phyloP scores from a whole-genome alignment of 2,113 vertebrate species.

The Entelurus aequoreus region DNA sequence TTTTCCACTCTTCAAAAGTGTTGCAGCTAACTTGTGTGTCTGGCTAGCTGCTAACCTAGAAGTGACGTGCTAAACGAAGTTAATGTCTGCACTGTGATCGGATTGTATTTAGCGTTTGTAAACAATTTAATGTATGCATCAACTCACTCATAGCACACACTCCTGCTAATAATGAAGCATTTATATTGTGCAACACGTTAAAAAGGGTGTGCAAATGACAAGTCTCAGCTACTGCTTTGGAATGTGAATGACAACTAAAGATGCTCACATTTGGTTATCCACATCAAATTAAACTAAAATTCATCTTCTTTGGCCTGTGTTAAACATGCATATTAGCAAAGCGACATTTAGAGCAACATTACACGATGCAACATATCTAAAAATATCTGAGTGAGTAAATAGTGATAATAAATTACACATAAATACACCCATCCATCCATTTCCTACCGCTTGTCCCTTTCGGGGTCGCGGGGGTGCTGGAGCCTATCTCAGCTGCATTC shows the following conservation, averaged over 20 bases:
- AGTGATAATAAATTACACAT: no score
- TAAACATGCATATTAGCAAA: no score
- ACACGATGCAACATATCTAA: no score
- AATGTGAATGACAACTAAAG: background rate
- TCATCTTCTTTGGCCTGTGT: no score
- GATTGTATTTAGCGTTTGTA: background rate
- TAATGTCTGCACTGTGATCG: background rate
- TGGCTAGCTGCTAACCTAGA: constrained; percentile 1
- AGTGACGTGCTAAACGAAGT: background rate
- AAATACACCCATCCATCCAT: no score
- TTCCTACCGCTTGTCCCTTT: no score
- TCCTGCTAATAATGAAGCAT: background rate
- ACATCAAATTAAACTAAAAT: background rate
- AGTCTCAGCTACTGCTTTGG: background rate
- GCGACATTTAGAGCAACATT: background rate
- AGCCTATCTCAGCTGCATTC: no score
- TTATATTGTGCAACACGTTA: background rate
- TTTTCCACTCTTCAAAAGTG: background rate
- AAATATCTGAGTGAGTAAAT: no score
- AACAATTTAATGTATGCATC: background rate
- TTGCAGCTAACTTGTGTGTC: background rate
- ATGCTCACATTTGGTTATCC: background rate
- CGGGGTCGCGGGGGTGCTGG: no score
- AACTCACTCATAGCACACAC: background rate
- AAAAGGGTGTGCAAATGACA: no score